Conservation (phyloP, 2,888 invertebrate genomes). For the Listrodromus nycthemerus region DNA sequence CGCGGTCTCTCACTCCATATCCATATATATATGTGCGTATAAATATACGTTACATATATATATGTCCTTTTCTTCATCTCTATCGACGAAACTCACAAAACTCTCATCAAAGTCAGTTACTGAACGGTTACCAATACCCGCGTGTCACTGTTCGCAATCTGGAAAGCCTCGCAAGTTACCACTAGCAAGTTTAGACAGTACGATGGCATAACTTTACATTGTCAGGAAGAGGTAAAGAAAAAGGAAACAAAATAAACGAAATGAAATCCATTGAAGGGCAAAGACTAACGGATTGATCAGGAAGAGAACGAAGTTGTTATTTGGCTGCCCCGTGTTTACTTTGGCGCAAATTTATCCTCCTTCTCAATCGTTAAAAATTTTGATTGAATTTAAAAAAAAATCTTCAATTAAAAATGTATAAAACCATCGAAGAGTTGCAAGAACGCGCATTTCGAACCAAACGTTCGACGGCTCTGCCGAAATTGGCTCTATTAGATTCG, state of each 20-base stretch:
- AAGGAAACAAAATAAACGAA: neutral
- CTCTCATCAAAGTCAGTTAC: conserved; percentile 33
- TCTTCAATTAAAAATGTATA: neutral
- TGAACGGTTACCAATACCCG: conserved; percentile 37
- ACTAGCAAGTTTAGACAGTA: conserved; percentile 46
- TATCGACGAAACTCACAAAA: conserved; percentile 15
- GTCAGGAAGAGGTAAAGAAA: conserved; percentile 19
- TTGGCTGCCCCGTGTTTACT: conserved; percentile 52
- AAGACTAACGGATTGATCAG: conserved; percentile 34
- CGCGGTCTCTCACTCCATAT: conserved; percentile 17
- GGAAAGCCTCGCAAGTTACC: conserved; percentile 57
- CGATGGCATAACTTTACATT: conserved; percentile 35
- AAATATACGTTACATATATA: too few species aligned
- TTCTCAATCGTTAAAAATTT: conserved; percentile 42
- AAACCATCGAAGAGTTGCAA: conserved; percentile 18
- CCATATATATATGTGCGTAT: neutral
- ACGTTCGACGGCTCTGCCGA: conserved; percentile 48
- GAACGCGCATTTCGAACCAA: conserved; percentile 26
- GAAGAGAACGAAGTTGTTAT: conserved; percentile 38
- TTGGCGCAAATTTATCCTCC: conserved; percentile 54
- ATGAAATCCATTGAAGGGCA: conserved; percentile 8
- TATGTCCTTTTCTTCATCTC: conserved; percentile 21
- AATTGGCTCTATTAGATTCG: conserved; percentile 60
- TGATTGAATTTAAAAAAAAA: conserved; percentile 17
- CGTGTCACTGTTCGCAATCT: conserved; percentile 21